Conservation (phyloP, 2,888 invertebrate genomes). For the Busseola fusca region DNA sequence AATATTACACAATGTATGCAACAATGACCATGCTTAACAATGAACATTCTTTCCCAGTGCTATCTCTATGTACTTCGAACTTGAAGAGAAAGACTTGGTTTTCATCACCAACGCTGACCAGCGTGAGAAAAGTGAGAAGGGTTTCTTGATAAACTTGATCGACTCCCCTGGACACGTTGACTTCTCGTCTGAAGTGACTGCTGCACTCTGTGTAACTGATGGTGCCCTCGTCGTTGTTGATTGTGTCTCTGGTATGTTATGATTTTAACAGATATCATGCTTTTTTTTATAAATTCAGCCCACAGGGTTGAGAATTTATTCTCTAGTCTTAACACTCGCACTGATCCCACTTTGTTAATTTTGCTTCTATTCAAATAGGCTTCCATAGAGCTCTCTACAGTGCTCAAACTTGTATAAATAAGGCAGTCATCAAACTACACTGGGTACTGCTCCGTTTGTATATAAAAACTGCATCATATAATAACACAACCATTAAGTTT, state of each 20-base stretch:
- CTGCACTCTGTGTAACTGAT: slow-evolving; percentile 99
- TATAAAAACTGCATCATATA: background rate
- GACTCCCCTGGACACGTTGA: slow-evolving; percentile 99
- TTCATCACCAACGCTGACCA: slow-evolving; percentile 98
- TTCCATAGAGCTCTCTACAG: background rate
- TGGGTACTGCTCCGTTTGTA: background rate
- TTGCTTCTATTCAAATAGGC: background rate
- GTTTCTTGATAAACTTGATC: slow-evolving; percentile 99
- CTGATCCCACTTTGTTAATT: background rate
- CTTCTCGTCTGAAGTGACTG: slow-evolving; percentile 99
- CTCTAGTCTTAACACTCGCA: too few species aligned
- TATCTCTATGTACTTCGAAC: slow-evolving; percentile 99
- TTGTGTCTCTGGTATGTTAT: slow-evolving; percentile 97
- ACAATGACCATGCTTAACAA: slow-evolving; percentile 10
- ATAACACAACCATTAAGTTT: too few species aligned
- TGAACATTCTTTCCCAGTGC: slow-evolving; percentile 90
- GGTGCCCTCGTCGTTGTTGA: slow-evolving; percentile 99
- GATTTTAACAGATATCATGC: background rate
- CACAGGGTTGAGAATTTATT: too few species aligned
- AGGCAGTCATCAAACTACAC: too few species aligned
- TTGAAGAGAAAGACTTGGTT: slow-evolving; percentile 97
- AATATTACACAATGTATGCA: slow-evolving; percentile 6
- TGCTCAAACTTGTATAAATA: background rate
- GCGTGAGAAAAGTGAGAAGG: slow-evolving; percentile 96
- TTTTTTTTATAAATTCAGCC: background rate